Conservation (phyloP, 2,888 invertebrate species). For the Thelaira solivaga region DNA sequence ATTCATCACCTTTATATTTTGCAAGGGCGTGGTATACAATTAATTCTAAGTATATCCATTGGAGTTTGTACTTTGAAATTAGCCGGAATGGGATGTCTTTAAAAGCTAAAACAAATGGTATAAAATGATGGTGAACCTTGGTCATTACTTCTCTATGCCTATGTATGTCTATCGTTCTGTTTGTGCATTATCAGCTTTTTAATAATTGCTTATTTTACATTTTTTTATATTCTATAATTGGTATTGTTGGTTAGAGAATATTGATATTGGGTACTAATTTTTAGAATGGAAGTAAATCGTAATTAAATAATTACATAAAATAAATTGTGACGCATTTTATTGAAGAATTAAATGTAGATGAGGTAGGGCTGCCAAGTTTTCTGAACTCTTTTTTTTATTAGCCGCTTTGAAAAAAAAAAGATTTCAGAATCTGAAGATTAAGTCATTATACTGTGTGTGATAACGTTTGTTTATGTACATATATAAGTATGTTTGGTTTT, state of each 20-base stretch:
- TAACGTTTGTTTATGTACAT: too few species aligned
- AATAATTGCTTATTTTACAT: neutral
- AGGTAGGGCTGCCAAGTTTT: slow-evolving; percentile 42
- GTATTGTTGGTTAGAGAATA: neutral
- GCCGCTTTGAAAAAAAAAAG: neutral
- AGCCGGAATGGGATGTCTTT: neutral
- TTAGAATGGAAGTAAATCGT: slow-evolving; percentile 48
- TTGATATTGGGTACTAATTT: slow-evolving; percentile 24
- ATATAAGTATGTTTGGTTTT: too few species aligned
- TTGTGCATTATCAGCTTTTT: slow-evolving; percentile 8
- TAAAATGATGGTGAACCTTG: neutral
- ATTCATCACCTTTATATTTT: slow-evolving; percentile 40
- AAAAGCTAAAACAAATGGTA: neutral
- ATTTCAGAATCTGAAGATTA: too few species aligned
- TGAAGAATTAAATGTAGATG: slow-evolving; percentile 31
- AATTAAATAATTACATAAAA: slow-evolving; percentile 62
- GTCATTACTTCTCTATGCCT: neutral
- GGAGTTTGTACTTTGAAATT: slow-evolving; percentile 43
- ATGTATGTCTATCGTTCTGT: neutral
- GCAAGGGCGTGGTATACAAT: slow-evolving; percentile 63
- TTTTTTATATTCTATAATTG: slow-evolving; percentile 20
- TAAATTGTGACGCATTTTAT: slow-evolving; percentile 52
- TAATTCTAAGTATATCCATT: slow-evolving; percentile 28
- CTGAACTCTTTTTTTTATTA: neutral
- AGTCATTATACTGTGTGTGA: too few species aligned